Evolutionary conservation across 1,140 invertebrate species (phyloP), one percentile per base, ranked within the genome.

Genomic region (Tribolium castaneum): DNA sequence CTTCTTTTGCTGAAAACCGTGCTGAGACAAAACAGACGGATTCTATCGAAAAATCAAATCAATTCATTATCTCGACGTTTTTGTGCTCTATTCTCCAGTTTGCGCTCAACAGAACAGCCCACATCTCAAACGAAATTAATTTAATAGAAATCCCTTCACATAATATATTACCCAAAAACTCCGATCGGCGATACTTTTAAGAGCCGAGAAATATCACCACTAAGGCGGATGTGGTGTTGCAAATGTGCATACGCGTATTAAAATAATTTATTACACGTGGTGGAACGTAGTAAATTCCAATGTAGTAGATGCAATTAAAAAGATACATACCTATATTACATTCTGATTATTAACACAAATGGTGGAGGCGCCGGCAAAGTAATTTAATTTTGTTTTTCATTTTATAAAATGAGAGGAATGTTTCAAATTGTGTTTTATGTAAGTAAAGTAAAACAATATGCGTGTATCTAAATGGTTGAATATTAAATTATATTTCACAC

Each of bases 31-130:
- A 66, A 66, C 59, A 66, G 59, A 35, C 10, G 59, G 59, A 66
- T 66, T 35, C 59, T 66, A 66, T 66, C 59, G 59, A 66, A 66
- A 66, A 66, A 66, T 66, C 59, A 66, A 66, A 66, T 66, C 59
- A 66, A 66, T 66, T 66, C 59, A 66, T 66, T 66, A 66, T 66
- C 59, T 66, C 59, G 59, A 66, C 59, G 59, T 66, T 66, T 66
- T 66, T 66, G 25, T 35, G 25, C 59, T 22, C 25, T n/a, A 9
- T 66, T 66, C 14, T 35, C n/a, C 59, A 12, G 30, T 22, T 22
- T 35, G 59, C 51, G 6, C 13, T 19, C 13, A 19, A 19, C 12
- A 19, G 30, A 66, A 12, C 59, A 35, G 54, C 54, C 59, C 59
- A 66, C 30, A 66, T 35, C 59, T 34, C 30, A 16, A 35, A 66